Conservation (phyloP, 2,113 vertebrate genomes). For the Albula goreensis region DNA sequence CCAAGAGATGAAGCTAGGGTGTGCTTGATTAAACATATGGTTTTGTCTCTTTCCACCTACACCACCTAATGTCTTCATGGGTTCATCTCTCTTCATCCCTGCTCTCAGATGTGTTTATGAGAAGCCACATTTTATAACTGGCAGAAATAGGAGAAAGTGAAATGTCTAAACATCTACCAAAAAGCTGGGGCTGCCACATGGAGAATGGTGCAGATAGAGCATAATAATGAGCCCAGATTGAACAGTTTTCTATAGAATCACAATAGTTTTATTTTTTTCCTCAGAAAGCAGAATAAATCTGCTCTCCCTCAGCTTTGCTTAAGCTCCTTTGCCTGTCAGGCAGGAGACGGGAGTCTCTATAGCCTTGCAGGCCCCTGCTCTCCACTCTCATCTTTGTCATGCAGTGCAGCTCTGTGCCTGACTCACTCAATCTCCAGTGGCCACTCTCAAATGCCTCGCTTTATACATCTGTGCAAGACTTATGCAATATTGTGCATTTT, state of each 20-base stretch:
- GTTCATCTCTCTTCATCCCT: neutral
- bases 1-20: neutral
- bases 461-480: neutral
- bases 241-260: neutral
- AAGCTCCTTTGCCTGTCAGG: conserved; percentile 5
- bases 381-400: neutral
- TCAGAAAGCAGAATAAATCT: neutral
- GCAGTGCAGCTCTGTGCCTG: neutral
- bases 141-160: neutral
- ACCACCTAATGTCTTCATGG: neutral
- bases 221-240: neutral
- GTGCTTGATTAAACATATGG: neutral
- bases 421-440: neutral
- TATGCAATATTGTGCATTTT: neutral
- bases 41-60: neutral
- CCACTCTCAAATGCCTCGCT: neutral
- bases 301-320: neutral
- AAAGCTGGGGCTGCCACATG: neutral
- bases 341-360: neutral
- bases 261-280: neutral
- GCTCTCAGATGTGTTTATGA: neutral
- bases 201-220: neutral
- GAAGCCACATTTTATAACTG: neutral
- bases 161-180: neutral
- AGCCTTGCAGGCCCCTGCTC: neutral